A percentile compares a stretch with the other conserved stretches of the same genome.
Evolutionary conservation across 1,140 invertebrate species (phyloP).

Genomic region (Euschistus heros): DNA sequence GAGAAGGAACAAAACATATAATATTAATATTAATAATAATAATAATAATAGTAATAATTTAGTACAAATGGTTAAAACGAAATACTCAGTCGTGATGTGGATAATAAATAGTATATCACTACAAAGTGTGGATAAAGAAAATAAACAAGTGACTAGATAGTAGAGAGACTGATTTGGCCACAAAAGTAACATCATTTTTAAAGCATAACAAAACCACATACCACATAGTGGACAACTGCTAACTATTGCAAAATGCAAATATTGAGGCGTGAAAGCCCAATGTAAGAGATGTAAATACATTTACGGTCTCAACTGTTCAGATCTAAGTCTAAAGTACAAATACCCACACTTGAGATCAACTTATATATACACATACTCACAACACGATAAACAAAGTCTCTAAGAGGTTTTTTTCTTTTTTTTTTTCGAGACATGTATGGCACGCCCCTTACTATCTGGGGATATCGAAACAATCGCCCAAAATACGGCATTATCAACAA

Average conservation of each 20-base stretch:
- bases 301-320: constrained; percentile 18
- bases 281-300: constrained; percentile 15
- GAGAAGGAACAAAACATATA: constrained; percentile 24
- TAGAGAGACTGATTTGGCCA: constrained; percentile 11
- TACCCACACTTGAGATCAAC: constrained; percentile 28
- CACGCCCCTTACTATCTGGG: constrained; percentile 18
- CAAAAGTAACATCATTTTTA: constrained; percentile 6
- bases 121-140: constrained; percentile 24
- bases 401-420: constrained; percentile 6
- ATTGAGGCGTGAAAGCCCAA: constrained; percentile 17
- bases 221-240: constrained; percentile 3
- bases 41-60: constrained; percentile 19
- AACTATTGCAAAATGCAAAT: constrained; percentile 19
- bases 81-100: constrained; percentile 21
- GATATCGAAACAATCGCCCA: constrained; percentile 21
- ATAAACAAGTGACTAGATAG: constrained; percentile 25
- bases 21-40: neutral
- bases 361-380: constrained; percentile 25
- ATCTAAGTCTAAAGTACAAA: constrained; percentile 15
- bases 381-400: constrained; percentile 24
- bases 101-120: constrained; percentile 26
- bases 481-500: constrained; percentile 20
- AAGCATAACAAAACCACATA: constrained; percentile 14
- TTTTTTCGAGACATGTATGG: constrained; percentile 22
- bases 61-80: constrained; percentile 17